Evolutionary conservation across 2,888 invertebrate genomes (phyloP).

Genomic region (Coleophora deauratella): DNA sequence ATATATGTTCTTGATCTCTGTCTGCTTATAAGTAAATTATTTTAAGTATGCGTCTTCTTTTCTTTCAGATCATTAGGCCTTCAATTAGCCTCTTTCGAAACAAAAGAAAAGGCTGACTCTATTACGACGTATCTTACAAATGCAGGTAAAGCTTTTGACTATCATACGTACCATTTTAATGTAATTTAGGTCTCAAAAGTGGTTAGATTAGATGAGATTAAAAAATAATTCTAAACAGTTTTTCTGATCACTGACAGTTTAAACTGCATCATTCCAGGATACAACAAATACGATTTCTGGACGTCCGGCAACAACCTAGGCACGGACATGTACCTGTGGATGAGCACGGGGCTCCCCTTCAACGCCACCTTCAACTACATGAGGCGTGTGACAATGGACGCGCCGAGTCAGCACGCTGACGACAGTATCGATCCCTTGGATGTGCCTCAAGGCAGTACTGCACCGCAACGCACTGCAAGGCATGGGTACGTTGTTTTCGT

Average conservation of each 20-base stretch:
- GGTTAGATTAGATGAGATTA: too few relatives aligned
- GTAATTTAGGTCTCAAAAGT: too few relatives aligned
- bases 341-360: constrained; percentile 90
- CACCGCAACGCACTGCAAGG: constrained; percentile 84
- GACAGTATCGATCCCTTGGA: constrained; percentile 77
- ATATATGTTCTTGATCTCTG: neutral
- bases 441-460: constrained; percentile 81
- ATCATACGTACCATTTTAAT: too few relatives aligned
- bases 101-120: constrained; percentile 89
- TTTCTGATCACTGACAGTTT: too few relatives aligned
- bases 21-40: neutral
- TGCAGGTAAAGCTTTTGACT: constrained; percentile 71
- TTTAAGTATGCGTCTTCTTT: too few relatives aligned
- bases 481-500: constrained; percentile 74
- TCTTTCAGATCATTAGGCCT: constrained; percentile 82
- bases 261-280: constrained; percentile 55
- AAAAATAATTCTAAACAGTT: too few relatives aligned
- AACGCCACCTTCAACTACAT: constrained; percentile 92
- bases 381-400: constrained; percentile 69
- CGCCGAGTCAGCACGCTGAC: constrained; percentile 69
- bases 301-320: constrained; percentile 91
- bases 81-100: constrained; percentile 89
- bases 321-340: constrained; percentile 91
- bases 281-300: constrained; percentile 90
- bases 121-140: constrained; percentile 88